Evolutionary conservation across 2,888 invertebrate species (phyloP).

Genomic region (Tuta absoluta): DNA sequence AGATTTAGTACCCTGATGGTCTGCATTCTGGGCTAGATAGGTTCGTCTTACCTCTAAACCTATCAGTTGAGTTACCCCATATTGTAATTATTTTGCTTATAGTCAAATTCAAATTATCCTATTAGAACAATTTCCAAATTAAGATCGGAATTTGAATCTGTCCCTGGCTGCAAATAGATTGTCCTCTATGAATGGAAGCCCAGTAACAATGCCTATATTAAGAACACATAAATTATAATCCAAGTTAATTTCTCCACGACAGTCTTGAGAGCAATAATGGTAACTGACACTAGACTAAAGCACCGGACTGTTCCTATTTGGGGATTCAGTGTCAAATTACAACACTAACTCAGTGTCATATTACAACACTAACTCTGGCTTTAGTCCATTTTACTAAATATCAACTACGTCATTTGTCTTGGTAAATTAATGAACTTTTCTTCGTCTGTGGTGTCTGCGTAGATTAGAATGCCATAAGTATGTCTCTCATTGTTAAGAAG

Average conservation of each 20-base stretch:
- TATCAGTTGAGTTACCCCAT: not conserved
- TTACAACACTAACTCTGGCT: slow-evolving; percentile 18
- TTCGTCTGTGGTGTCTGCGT: too few relatives aligned
- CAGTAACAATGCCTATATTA: slow-evolving; percentile 12
- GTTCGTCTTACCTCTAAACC: not conserved
- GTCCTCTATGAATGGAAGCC: not conserved
- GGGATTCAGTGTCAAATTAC: slow-evolving; percentile 23
- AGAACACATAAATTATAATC: slow-evolving; percentile 20
- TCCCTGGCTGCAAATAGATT: not conserved
- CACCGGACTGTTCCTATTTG: slow-evolving; percentile 14
- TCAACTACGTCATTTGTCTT: slow-evolving; percentile 1
- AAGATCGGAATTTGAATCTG: not conserved
- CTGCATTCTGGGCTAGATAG: slow-evolving; percentile 22
- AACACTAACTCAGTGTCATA: slow-evolving; percentile 15
- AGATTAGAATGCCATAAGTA: not conserved
- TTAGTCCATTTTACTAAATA: slow-evolving; percentile 15
- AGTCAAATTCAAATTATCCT: too few relatives aligned
- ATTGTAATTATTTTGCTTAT: not conserved
- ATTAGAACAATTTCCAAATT: not conserved
- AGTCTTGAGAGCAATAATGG: slow-evolving; percentile 22
- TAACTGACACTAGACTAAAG: slow-evolving; percentile 12
- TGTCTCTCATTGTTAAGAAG: not conserved
- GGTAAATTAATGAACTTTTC: slow-evolving; percentile 5
- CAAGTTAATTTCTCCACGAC: slow-evolving; percentile 21
- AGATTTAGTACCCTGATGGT: slow-evolving; percentile 1